Evolutionary conservation across 2,888 invertebrate genomes (phyloP).

Genomic region (Volucella inflata): DNA sequence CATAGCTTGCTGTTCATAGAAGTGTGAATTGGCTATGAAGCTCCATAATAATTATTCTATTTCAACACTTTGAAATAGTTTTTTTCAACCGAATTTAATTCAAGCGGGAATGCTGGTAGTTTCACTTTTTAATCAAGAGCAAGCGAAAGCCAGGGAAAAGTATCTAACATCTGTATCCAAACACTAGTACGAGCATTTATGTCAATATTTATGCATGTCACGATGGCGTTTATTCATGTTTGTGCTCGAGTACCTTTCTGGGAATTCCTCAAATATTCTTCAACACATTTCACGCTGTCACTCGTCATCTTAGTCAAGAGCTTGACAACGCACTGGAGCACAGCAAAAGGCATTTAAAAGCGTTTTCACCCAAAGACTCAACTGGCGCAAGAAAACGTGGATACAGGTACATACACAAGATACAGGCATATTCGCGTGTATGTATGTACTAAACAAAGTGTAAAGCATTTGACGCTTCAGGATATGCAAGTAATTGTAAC

Average conservation of each 20-base stretch:
- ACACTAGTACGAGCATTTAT: slow-evolving; percentile 39
- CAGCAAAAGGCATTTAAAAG: slow-evolving; percentile 64
- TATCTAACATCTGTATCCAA: slow-evolving; percentile 40
- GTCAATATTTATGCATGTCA: slow-evolving; percentile 53
- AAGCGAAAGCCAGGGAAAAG: background rate
- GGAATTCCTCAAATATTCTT: slow-evolving; percentile 53
- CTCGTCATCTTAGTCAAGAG: slow-evolving; percentile 32
- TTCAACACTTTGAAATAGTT: too few species aligned
- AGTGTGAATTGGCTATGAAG: too few species aligned
- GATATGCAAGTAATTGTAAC: slow-evolving; percentile 23
- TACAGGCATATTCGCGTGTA: background rate
- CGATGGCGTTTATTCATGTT: slow-evolving; percentile 15
- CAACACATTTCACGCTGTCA: slow-evolving; percentile 46
- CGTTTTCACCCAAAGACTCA: slow-evolving; percentile 3
- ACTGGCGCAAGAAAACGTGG: background rate
- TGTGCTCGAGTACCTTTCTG: slow-evolving; percentile 20
- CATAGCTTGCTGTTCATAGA: too few species aligned
- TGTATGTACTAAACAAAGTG: too few species aligned
- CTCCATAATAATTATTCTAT: too few species aligned
- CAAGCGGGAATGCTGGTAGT: too few species aligned
- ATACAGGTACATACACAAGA: slow-evolving; percentile 1
- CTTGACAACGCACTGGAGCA: slow-evolving; percentile 22
- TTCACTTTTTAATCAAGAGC: background rate
- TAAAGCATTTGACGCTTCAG: background rate
- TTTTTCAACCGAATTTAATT: too few species aligned